Evolutionary conservation across 2,113 vertebrate species (phyloP), one percentile per base, ranked within the genome.

Genomic region (Sminthopsis crassicaudata): DNA sequence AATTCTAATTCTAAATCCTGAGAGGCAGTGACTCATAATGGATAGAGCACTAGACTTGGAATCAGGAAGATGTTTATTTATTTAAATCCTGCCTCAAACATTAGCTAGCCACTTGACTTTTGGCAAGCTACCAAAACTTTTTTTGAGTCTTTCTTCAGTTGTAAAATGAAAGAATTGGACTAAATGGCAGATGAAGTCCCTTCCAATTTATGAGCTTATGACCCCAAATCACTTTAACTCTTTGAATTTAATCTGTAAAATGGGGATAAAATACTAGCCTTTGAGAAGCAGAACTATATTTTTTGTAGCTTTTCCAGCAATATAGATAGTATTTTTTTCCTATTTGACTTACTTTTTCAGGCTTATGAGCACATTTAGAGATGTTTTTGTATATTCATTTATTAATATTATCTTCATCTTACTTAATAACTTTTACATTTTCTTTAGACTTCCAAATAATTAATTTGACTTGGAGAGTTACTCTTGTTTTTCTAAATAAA

Each of bases 311-410:
- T 84, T 84, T 5, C 14, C 19, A n/a, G 19, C 36, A 76, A n/a
- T 8, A 42, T n/a, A 19, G 50, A 11, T 23, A 84, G 14, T 50
- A 8, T 51, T 84, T 51, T 91, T 60, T 50, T 95, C 3, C 92
- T 23, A 30, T 76, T 93, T 67, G n/a, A 14, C 50, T 92, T 89
- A 91, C 76, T 93, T 76, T 22, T 52, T 93, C 52, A 19, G 89
- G 54, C 36, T 89, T 92, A 53, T 93, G 89, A 67, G 0, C 0
- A 48, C 2, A 91, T 57, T 42, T 36, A 53, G 55, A 30, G 48
- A 90, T 19, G 27, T 16, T 53, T 91, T 26, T 55, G 42, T 84
- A 84, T 9, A 76, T 76, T n/a, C 16, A 76, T n/a, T 76, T 76
- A 76, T 84, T 84, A 84, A 26, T 52, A 84, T 89, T 0, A 0